phyloP scores from a whole-genome alignment of 2,888 invertebrate genomes.

The Parelbella ahira region DNA sequence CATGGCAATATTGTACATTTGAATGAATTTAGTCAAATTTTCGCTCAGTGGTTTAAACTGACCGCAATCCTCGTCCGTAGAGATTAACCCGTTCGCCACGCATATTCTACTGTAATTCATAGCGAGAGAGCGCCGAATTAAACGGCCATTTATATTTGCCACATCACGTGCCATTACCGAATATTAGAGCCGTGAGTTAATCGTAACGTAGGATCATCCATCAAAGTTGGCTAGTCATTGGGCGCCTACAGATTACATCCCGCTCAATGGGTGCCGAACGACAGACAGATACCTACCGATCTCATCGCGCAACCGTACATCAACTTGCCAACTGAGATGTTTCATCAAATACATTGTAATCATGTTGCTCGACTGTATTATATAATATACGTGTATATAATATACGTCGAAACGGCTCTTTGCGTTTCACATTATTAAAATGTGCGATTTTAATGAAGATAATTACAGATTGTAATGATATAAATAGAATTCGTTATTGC shows the following conservation, averaged over 20 bases:
- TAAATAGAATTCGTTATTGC: no score
- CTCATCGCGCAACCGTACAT: slow-evolving; percentile 16
- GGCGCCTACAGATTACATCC: slow-evolving; percentile 27
- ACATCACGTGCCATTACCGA: slow-evolving; percentile 54
- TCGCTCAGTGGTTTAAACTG: slow-evolving; percentile 3
- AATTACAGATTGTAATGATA: no score
- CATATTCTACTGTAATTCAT: slow-evolving; percentile 14
- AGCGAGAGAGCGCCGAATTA: slow-evolving; percentile 15
- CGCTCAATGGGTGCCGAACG: slow-evolving; percentile 24
- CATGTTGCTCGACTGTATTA: no score
- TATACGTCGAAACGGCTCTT: no score
- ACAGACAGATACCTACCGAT: slow-evolving; percentile 25
- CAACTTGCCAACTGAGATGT: slow-evolving; percentile 9
- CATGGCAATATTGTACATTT: no score
- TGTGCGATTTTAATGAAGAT: no score
- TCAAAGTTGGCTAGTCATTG: slow-evolving; percentile 53
- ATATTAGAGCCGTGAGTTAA: slow-evolving; percentile 48
- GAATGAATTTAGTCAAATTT: background rate
- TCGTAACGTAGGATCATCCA: slow-evolving; percentile 46
- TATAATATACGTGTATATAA: no score
- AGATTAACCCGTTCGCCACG: slow-evolving; percentile 13
- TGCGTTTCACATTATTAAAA: no score
- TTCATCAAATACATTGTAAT: slow-evolving; percentile 9
- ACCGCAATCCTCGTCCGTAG: slow-evolving; percentile 5
- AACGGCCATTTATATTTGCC: slow-evolving; percentile 40